Evolutionary conservation across 2,113 vertebrate species (phyloP).

Genomic region (Tapirus terrestris): DNA sequence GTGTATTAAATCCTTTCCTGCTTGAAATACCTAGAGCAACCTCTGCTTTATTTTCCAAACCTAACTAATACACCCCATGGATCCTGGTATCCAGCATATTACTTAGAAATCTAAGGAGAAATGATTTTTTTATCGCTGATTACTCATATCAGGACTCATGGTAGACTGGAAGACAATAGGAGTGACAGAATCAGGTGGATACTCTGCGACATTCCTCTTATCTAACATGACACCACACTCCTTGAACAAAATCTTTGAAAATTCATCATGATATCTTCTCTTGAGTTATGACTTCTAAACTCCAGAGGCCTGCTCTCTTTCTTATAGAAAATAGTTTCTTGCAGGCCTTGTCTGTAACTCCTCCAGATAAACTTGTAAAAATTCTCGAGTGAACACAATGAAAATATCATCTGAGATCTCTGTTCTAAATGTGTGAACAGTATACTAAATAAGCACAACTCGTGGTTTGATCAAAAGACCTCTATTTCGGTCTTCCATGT

Average conservation of each 20-base stretch:
- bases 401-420: neutral
- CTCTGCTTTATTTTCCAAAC: neutral
- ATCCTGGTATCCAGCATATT: neutral
- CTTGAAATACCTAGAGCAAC: neutral
- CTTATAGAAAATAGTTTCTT: neutral
- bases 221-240: neutral
- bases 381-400: neutral
- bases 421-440: neutral
- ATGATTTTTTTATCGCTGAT: neutral
- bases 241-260: neutral
- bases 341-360: neutral
- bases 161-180: neutral
- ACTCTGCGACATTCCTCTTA: neutral
- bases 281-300: neutral
- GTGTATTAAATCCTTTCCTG: neutral
- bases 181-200: neutral
- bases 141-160: neutral
- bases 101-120: neutral
- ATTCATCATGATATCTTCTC: neutral
- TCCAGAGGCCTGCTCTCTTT: neutral
- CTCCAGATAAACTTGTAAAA: neutral
- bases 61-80: neutral
- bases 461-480: neutral
- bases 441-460: neutral
- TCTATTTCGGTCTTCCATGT: neutral